Evolutionary conservation across 2,888 invertebrate genomes (phyloP), one percentile per base, ranked within the genome.

Genomic region (Microctonus aethiopoides): DNA sequence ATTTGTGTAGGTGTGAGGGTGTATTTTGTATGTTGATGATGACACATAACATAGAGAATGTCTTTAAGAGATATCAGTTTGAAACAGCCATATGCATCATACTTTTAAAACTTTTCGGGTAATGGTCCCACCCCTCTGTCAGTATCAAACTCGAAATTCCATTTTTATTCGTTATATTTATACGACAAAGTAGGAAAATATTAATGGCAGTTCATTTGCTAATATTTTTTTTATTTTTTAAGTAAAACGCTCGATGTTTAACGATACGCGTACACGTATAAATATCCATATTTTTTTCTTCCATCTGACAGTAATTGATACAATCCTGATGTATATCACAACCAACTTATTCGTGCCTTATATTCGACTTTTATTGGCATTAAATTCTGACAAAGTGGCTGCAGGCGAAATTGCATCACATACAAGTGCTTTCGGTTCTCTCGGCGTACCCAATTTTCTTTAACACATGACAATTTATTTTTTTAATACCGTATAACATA

Each of bases 31-130:
- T 32, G 46, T 57, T 56, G 62, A 54, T 46, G 16, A 56, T 26
- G 66, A 54, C 24, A 24, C 22, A 26, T 26, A 54, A 26, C 29
- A 32, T 26, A 16, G 16, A 36, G 65, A 65, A 60, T 60, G 68
- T 62, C 63, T 64, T 59, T 51, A 32, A 59, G 54, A 61, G 70
- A 70, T 70, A 70, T 70, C 70, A 70, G 70, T 61, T 54, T 52
- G 51, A 54, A 66, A 65, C 70, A 70, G 70, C 70, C 70, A 70
- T 70, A 70, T 70, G 70, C 46, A 66, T 70, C 70, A 70, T 70
- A 70, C 70, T 70, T 70, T 70, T 67, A 52, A 70, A 70, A 46
- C 16, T 46, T 46, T 46, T 46, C 9, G 16, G 6, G 46, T 46
- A 46, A 46, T 46, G 46, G 16, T 16, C 29, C 7, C 29, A 5